Base-by-base conservation (phyloP, 2,797 vertebrate species). In the Thamnophis elegans region DNA sequence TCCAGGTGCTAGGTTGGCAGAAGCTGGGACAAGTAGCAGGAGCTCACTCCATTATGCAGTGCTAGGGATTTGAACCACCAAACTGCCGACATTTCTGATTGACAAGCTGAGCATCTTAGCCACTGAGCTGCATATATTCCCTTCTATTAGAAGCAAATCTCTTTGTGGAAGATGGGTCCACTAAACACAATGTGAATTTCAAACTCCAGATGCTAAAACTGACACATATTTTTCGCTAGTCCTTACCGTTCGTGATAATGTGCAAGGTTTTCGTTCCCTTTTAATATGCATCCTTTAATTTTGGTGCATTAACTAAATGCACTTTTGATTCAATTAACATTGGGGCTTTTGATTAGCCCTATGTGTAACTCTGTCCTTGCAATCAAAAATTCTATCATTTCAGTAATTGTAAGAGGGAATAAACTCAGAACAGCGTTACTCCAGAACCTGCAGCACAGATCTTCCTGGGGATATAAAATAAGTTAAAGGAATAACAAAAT, bases 311-410 rank as follows among this genome's bases (percentile, higher is more conserved):
- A 90, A 92, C 25, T 32, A 16, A 22, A 36, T 54, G 6, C 14
- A 32, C 36, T n/a, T 85, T 91, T 22, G 87, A 20, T n/a, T 9
- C 60, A 85, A 89, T 92, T 93, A 65, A 32, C 0, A 0, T 65
- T 42, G 58, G 3, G 68, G 53, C 14, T 85, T 1, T 73, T 87
- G 82, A 91, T 91, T 90, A 90, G 55, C 36, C 5, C 78, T 85
- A 14, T 8, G 88, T 73, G 85, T 91, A n/a, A 7, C 36, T 59
- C 10, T 86, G 68, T 89, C 53, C 60, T 73, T 73, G 88, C 54
- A 58, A 88, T 90, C 20, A 53, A 88, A 92, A 85, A 73, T 90
- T 36, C 20, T 89, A 28, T 86, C 62, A 22, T 91, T 91, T 78
- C 82, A 87, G 0, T 26, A 87, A 82, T 47, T 47, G n/a, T 65